A percentile compares a stretch with the other conserved stretches of the same genome.
These are phyloP conservation scores for Ectemnius continuus DNA, from an alignment of 2,888 invertebrate species.

Conservation along the genomic window DNA sequence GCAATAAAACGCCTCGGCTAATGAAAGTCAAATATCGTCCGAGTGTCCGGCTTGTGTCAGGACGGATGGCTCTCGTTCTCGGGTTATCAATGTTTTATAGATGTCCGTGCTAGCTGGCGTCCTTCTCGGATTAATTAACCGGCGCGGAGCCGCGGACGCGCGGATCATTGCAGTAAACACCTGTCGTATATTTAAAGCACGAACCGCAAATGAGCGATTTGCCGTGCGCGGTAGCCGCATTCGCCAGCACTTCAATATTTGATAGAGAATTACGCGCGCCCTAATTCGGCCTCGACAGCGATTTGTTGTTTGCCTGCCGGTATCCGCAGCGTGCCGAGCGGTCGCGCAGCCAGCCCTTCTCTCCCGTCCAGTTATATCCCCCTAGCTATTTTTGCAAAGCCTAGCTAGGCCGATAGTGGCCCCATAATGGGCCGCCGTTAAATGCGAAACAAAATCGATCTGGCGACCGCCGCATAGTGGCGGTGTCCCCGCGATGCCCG, in stretches of 20 bases:
- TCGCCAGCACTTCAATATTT: background rate
- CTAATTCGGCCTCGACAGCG: background rate
- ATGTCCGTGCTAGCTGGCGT: slow-evolving; percentile 63
- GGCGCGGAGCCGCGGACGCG: slow-evolving; percentile 19
- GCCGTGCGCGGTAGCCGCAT: slow-evolving; percentile 4
- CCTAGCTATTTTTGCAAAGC: slow-evolving; percentile 3
- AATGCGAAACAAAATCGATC: background rate
- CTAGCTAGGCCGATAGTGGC: background rate
- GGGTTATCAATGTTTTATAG: slow-evolving; percentile 54
- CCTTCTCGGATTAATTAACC: slow-evolving; percentile 69
- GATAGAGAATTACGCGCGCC: background rate
- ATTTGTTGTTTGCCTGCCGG: background rate
- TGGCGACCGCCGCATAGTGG: background rate
- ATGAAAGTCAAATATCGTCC: slow-evolving; percentile 73
- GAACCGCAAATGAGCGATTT: slow-evolving; percentile 42
- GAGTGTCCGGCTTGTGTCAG: slow-evolving; percentile 31
- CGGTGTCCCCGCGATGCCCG: background rate
- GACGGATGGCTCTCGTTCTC: slow-evolving; percentile 20
- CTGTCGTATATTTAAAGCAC: slow-evolving; percentile 51
- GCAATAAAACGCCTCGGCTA: slow-evolving; percentile 70
- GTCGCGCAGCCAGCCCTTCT: background rate
- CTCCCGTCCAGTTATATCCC: background rate
- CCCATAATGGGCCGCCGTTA: background rate
- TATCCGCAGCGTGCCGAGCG: slow-evolving; percentile 1
- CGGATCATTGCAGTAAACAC: slow-evolving; percentile 42